Evolutionary conservation across 1,140 invertebrate genomes (phyloP), one percentile per base, ranked within the genome.

Genomic region (Platyura marginata): DNA sequence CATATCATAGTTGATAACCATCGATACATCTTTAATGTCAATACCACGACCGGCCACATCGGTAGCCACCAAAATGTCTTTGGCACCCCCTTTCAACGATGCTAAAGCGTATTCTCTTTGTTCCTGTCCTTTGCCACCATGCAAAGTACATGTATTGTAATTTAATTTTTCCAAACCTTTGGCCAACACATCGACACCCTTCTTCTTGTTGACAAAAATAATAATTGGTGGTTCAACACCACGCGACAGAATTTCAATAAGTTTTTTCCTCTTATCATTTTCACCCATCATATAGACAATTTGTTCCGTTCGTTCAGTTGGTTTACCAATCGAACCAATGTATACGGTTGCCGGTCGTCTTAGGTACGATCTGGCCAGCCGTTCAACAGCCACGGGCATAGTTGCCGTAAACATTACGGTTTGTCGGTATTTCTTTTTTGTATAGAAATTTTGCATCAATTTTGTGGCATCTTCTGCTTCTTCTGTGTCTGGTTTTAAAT

Each of bases 381-480:
- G 70, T 67, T 99, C 96, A 2, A 99, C 92, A 6, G 93, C 86
- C 2, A 95, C 79, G 6, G 93, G 93, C 96, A 99, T 99, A 51
- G 96, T 99, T 15, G 96, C 96, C 34, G 96, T 99, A 65, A 99
- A 99, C 96, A 99, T 99, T 46, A 99, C 95, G 56, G 95, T 99
- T 81, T 95, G 92, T 61, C 96, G 71, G 57, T 87, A 99, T 62
- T 99, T 98, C 57, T 97, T 90, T 57, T 96, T 98, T 0, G 88
- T 86, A 55, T 92, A 81, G 53, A 98, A 98, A 65, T 98, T 98
- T 37, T 81, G 81, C 57, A 96, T 70, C 32, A 99, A 66, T 50
- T 81, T 80, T 46, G 75, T 75, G 48, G 91, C 91, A 66, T 98
- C 89, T 69, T 99, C 96, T 13, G 94, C 94, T 51, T 96, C 94